These are phyloP conservation scores for Glyphotaelius pellucidus DNA, from an alignment of 2,888 invertebrate species.

Conservation along the genomic window DNA sequence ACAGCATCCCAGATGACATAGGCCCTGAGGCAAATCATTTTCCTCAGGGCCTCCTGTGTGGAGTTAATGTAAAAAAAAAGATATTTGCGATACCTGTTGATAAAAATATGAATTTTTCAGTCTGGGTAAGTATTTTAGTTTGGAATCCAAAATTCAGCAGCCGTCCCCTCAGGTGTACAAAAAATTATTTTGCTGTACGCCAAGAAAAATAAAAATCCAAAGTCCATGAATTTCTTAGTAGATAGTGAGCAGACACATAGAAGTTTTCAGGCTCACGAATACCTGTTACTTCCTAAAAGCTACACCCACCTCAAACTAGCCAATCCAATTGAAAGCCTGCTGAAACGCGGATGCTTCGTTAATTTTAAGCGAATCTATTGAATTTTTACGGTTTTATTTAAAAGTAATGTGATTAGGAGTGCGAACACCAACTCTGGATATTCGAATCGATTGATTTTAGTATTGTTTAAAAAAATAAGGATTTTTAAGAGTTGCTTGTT, in stretches of 20 bases:
- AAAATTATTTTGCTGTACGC: background rate
- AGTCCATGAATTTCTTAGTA: background rate
- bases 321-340: slow-evolving; percentile 5
- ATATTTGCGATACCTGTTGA: no score
- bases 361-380: slow-evolving; percentile 24
- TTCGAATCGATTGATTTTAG: background rate
- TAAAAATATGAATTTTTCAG: no score
- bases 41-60: no score
- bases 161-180: no score
- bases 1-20: no score
- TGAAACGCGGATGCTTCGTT: slow-evolving; percentile 4
- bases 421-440: background rate
- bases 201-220: background rate
- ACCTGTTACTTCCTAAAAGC: background rate
- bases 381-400: background rate
- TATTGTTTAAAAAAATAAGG: background rate
- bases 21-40: no score
- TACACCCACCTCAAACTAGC: background rate
- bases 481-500: background rate
- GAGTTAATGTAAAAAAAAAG: no score
- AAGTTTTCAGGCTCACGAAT: background rate
- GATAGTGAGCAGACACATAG: background rate
- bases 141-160: no score
- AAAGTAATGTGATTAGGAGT: background rate
- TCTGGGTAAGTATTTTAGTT: no score